Percentiles rank a stretch among this genome's conserved stretches.
These are phyloP conservation scores for Alaudala cheleensis DNA, from an alignment of 2,113 vertebrate genomes.

Conservation along the genomic window DNA sequence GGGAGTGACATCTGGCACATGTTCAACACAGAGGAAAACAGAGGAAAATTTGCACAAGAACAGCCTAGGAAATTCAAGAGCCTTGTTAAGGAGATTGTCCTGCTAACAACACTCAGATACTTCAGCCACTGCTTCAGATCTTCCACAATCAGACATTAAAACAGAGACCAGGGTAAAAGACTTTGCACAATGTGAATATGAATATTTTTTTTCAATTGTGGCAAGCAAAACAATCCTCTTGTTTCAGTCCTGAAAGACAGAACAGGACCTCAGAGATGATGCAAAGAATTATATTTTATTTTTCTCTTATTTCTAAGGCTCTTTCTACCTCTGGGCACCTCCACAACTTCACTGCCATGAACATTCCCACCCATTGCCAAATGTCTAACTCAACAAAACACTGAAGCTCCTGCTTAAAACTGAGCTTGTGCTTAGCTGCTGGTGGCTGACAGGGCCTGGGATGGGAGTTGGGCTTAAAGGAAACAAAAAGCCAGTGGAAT, in stretches of 20 bases:
- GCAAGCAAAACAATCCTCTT: background rate
- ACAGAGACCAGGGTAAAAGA: background rate
- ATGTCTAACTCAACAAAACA: background rate
- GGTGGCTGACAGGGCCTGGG: background rate
- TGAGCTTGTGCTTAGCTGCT: background rate
- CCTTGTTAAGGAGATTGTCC: background rate
- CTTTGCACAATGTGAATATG: background rate
- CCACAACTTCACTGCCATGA: background rate
- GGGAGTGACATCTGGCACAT: constrained; percentile 16
- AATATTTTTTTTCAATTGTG: background rate
- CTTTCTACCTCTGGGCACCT: background rate
- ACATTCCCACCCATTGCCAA: background rate
- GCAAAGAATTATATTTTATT: background rate
- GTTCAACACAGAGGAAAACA: background rate
- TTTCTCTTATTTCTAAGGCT: background rate
- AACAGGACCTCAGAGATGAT: background rate
- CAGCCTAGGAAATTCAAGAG: background rate
- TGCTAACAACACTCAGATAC: background rate
- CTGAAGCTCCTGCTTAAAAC: background rate
- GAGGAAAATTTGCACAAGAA: background rate
- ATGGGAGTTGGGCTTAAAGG: background rate
- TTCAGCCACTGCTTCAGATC: background rate
- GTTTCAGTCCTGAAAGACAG: background rate
- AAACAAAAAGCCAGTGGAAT: constrained; percentile 7
- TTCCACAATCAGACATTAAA: background rate